phyloP scores from a whole-genome alignment of 2,113 vertebrate genomes.

The Megatriorchis doriae region DNA sequence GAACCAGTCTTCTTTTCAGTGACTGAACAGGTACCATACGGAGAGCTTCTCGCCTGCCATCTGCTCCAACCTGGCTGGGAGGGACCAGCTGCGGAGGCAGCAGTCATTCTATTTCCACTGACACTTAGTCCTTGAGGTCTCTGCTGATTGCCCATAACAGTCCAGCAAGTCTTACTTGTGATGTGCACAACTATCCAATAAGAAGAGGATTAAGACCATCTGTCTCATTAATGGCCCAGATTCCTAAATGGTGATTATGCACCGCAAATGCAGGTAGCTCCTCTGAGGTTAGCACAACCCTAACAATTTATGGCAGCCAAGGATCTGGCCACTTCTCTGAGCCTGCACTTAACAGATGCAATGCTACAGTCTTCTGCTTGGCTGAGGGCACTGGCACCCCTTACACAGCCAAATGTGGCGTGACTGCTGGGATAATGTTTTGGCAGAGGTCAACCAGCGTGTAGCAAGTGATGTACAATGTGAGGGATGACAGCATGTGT shows the following conservation, averaged over 20 bases:
- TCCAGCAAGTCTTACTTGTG: not conserved
- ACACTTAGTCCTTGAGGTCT: constrained; percentile 26
- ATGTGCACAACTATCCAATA: not conserved
- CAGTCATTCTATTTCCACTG: not conserved
- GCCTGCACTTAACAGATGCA: not conserved
- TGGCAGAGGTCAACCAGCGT: not conserved
- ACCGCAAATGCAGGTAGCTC: not conserved
- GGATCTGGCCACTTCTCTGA: not conserved
- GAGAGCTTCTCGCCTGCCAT: not conserved
- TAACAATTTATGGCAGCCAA: not conserved
- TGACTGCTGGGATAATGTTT: not conserved
- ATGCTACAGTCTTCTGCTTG: not conserved
- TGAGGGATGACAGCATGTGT: not conserved
- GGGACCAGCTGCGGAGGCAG: not conserved
- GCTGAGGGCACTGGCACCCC: not conserved
- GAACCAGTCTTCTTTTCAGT: not conserved
- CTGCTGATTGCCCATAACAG: not conserved
- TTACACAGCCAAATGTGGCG: not conserved
- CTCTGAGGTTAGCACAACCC: not conserved
- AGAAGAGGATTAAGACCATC: constrained; percentile 5
- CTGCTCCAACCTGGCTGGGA: constrained; percentile 27
- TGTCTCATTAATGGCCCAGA: not conserved
- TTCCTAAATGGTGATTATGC: not conserved
- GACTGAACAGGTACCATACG: not conserved
- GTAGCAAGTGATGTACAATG: not conserved